Base-by-base conservation (phyloP, 2,797 vertebrate species). In the Neoniphon sammara region DNA sequence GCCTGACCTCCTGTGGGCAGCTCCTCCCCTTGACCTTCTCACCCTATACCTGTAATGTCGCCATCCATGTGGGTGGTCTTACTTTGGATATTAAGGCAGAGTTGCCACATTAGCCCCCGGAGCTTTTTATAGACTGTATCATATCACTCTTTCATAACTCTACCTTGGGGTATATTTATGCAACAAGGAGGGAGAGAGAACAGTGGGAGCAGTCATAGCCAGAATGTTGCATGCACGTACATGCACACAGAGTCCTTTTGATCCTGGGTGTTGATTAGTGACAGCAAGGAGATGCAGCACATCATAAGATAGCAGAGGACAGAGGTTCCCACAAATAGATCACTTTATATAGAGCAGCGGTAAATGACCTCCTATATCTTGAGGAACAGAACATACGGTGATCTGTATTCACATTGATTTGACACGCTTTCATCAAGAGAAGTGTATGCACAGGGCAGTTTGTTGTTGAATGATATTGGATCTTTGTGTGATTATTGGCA, bases 11-110 rank as follows among this genome's bases (percentile, higher is more conserved):
- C 56, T 27, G 50, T 75, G 55, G 57, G 62, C 49, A 66, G 65
- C 58, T 76, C 56, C 69, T 77, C 80, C 64, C 49, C 52, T 54
- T 77, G 74, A 88, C 76, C 82, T 82, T 87, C 62, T 85, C 61
- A 74, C 73, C 67, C 64, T 70, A 59, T 70, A 71, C 44, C 63
- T 78, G 63, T 67, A 39, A 73, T 62, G 58, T 70, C 39, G 64
- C 21, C 0, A 4, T 27, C 47, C 5, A 1, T 55, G 42, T 42
- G 15, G 23, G 54, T 36, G 60, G 17, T 20, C 30, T 1, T 58
- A 3, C 18, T n/a, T 3, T 30, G 56, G 31, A 61, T 6, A 9
- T 60, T 18, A 36, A 75, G 55, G 36, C 25, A 0, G 14, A 42
- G 59, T 21, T 30, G 62, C 76, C 82, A 60, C 42, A 12, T 63